These are phyloP conservation scores for Ennomos fuscantarius DNA, from an alignment of 2,888 invertebrate species.

Conservation along the genomic window DNA sequence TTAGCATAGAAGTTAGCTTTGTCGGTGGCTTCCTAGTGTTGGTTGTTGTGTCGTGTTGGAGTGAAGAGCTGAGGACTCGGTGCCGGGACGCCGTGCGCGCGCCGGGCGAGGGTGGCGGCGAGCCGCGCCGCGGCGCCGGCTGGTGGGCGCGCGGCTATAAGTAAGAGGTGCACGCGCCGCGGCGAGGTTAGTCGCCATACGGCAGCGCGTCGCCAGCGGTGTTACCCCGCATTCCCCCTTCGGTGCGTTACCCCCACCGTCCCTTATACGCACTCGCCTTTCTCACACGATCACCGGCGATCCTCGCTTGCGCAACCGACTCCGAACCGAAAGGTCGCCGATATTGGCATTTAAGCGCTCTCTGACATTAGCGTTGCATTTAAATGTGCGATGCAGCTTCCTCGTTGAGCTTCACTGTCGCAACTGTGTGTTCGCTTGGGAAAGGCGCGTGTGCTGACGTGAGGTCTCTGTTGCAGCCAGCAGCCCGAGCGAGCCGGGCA, in stretches of 20 bases:
- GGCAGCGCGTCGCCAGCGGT: conserved; percentile 78
- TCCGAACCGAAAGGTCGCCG: conserved; percentile 80
- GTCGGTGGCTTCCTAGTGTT: background rate
- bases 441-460: conserved; percentile 81
- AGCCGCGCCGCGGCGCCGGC: conserved; percentile 38
- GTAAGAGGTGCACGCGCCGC: conserved; percentile 78
- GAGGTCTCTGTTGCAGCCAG: conserved; percentile 79
- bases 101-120: conserved; percentile 23
- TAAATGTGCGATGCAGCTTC: conserved; percentile 82
- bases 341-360: conserved; percentile 84
- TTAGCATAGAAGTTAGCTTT: conserved; percentile 13
- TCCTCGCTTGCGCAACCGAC: conserved; percentile 80
- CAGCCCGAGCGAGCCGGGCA: conserved; percentile 68
- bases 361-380: conserved; percentile 84
- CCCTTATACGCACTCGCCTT: conserved; percentile 71
- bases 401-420: conserved; percentile 81
- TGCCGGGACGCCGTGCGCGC: conserved; percentile 19
- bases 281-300: conserved; percentile 79
- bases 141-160: conserved; percentile 79
- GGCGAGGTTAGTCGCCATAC: conserved; percentile 83
- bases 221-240: conserved; percentile 59
- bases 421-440: conserved; percentile 77
- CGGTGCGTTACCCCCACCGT: conserved; percentile 68
- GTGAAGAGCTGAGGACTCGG: background rate
- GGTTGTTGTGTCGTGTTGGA: background rate